Conservation (phyloP, 2,113 vertebrate species). For the Chroicocephalus ridibundus region DNA sequence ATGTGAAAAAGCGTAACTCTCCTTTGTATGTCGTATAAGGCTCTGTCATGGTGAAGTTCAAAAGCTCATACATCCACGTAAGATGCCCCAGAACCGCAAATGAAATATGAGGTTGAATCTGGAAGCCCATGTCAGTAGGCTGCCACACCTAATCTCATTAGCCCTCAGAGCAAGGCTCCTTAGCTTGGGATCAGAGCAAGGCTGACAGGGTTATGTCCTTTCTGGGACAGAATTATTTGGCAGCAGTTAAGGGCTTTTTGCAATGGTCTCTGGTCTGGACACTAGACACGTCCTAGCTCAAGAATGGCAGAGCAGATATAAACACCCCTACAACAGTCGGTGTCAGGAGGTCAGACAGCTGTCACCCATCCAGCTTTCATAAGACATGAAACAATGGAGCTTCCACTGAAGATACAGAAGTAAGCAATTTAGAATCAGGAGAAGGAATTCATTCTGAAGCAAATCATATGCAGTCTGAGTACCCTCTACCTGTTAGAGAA, state of each 20-base stretch:
- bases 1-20: background rate
- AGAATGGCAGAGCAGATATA: background rate
- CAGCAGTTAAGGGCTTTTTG: background rate
- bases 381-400: background rate
- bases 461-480: background rate
- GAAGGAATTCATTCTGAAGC: background rate
- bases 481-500: background rate
- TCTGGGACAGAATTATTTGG: background rate
- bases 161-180: background rate
- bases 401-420: background rate
- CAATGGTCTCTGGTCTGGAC: background rate
- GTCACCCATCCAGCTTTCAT: background rate
- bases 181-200: slow-evolving; percentile 16
- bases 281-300: background rate
- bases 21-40: background rate
- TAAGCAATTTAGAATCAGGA: background rate
- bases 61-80: background rate
- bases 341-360: background rate
- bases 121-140: background rate
- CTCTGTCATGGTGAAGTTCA: background rate
- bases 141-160: background rate
- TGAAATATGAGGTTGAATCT: background rate
- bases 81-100: background rate
- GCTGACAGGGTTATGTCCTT: background rate
- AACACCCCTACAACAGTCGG: background rate